phyloP scores from a whole-genome alignment of 2,797 vertebrate genomes.

The Periparus ater region DNA sequence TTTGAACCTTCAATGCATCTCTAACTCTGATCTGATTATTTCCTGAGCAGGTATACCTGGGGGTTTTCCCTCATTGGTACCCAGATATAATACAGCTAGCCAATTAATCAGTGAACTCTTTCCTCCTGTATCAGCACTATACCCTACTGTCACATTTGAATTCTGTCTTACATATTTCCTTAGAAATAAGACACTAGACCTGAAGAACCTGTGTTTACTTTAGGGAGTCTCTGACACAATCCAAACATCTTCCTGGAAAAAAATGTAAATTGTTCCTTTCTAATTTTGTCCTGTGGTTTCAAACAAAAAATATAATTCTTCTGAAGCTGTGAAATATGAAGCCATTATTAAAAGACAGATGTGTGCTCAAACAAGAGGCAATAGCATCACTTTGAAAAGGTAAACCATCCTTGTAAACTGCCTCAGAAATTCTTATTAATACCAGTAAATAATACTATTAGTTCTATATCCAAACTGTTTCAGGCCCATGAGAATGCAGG shows the following conservation, averaged over 20 bases:
- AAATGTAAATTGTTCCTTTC: not conserved
- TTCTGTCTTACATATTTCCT: not conserved
- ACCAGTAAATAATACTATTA: constrained; percentile 26
- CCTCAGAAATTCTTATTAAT: constrained; percentile 19
- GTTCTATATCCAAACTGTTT: constrained; percentile 16
- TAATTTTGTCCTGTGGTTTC: not conserved
- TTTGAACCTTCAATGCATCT: not conserved
- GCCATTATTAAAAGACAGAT: not conserved
- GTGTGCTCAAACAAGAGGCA: not conserved
- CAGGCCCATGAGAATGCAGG: constrained; percentile 17
- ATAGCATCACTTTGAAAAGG: not conserved
- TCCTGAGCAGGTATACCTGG: not conserved
- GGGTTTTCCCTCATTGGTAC: accelerated
- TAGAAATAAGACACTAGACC: not conserved
- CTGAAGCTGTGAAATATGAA: not conserved
- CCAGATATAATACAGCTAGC: not conserved
- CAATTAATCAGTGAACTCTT: not conserved
- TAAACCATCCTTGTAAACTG: not conserved
- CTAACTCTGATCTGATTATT: not conserved
- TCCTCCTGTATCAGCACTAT: not conserved
- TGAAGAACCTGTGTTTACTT: not conserved
- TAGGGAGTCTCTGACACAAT: not conserved
- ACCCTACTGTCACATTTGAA: not conserved
- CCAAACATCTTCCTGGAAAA: not conserved
- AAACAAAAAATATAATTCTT: not conserved